phyloP scores from a whole-genome alignment of 2,797 vertebrate species.

The Sebastes minor region DNA sequence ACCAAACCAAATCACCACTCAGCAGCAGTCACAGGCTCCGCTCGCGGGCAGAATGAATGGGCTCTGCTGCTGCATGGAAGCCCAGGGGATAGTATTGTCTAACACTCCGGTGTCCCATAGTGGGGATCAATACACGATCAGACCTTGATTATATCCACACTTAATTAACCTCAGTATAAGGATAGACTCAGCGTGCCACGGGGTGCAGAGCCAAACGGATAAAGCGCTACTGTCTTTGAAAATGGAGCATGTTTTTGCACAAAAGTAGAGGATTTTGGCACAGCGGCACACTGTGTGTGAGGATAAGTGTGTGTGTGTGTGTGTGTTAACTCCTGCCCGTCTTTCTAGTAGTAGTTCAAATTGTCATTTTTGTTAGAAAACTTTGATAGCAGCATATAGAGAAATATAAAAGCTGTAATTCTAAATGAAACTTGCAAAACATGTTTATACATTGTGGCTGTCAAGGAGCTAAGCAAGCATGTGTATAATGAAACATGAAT shows the following conservation, averaged over 20 bases:
- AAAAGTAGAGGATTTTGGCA: conserved; percentile 43
- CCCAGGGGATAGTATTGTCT: conserved; percentile 76
- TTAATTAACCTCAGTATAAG: conserved; percentile 77
- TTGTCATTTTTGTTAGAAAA: background rate
- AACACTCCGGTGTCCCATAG: conserved; percentile 65
- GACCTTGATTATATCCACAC: conserved; percentile 77
- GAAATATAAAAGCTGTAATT: background rate
- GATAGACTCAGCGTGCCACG: conserved; percentile 46
- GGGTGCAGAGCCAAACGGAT: conserved; percentile 45
- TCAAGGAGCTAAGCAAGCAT: conserved; percentile 43
- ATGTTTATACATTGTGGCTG: conserved; percentile 70
- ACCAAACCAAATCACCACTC: conserved; percentile 72
- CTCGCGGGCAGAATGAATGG: conserved; percentile 72
- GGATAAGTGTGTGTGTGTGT: conserved; percentile 1
- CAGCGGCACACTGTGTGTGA: background rate
- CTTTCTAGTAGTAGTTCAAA: background rate
- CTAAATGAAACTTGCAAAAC: conserved; percentile 53
- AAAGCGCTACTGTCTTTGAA: conserved; percentile 46
- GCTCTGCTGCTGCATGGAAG: conserved; percentile 46
- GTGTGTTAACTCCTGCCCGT: background rate
- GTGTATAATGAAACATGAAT: background rate
- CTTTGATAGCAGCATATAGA: conserved; percentile 33
- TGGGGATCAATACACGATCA: conserved; percentile 75
- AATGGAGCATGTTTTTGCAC: conserved; percentile 49
- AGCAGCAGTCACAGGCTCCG: conserved; percentile 61